Evolutionary conservation across 2,888 invertebrate genomes (phyloP).

Genomic region (Andrena bucephala): DNA sequence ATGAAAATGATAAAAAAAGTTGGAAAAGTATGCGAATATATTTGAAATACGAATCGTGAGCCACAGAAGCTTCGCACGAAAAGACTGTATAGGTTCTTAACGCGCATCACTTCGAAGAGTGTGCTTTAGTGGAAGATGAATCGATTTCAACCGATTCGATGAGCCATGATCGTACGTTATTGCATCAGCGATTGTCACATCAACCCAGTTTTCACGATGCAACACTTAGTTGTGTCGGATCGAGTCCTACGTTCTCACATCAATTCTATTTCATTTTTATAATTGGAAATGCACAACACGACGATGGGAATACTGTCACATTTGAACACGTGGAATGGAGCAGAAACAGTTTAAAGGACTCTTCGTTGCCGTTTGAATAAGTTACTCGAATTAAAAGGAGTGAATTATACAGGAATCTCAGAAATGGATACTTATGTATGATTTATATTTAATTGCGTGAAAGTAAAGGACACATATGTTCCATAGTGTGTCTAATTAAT

Average conservation of each 20-base stretch:
- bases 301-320: slow-evolving; percentile 10
- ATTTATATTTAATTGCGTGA: too few species aligned
- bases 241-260: slow-evolving; percentile 40
- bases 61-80: too few species aligned
- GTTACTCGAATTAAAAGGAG: background rate
- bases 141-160: slow-evolving; percentile 51
- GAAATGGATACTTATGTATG: too few species aligned
- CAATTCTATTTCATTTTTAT: slow-evolving; percentile 33
- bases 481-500: too few species aligned
- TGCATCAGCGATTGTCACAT: slow-evolving; percentile 53
- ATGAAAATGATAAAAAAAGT: too few species aligned
- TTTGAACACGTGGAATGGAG: slow-evolving; percentile 2
- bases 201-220: slow-evolving; percentile 21
- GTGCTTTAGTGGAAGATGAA: slow-evolving; percentile 46
- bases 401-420: background rate
- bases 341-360: background rate
- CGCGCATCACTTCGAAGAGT: background rate
- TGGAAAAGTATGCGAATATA: too few species aligned
- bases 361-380: background rate
- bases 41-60: too few species aligned
- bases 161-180: slow-evolving; percentile 23
- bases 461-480: too few species aligned
- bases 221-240: background rate
- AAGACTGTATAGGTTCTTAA: background rate
- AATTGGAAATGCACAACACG: slow-evolving; percentile 4